A percentile compares a stretch with the other conserved stretches of the same genome.
Conservation (phyloP, 2,888 invertebrate genomes). For the Kuschelorhynchus macadamiae region DNA sequence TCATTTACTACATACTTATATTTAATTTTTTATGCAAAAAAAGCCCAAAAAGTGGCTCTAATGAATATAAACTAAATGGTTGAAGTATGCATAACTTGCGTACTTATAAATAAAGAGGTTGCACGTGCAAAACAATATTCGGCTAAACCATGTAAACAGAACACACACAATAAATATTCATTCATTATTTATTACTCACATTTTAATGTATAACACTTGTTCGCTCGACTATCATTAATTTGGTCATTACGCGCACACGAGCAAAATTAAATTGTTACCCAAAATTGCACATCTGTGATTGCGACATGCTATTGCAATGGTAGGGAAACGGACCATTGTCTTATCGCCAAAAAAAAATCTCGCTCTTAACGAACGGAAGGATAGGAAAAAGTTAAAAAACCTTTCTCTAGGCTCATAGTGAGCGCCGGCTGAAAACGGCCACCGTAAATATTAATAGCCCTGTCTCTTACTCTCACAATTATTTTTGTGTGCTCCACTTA, state of each 20-base stretch:
- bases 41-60: too few relatives aligned
- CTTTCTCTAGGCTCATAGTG: slow-evolving; percentile 38
- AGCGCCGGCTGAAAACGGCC: slow-evolving; percentile 18
- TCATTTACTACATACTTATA: too few relatives aligned
- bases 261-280: slow-evolving; percentile 18
- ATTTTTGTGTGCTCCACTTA: slow-evolving; percentile 68
- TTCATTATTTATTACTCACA: too few relatives aligned
- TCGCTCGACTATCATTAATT: too few relatives aligned
- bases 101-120: too few relatives aligned
- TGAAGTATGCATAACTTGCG: too few relatives aligned
- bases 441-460: slow-evolving; percentile 53
- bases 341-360: slow-evolving; percentile 29
- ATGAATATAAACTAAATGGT: too few relatives aligned
- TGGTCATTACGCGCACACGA: slow-evolving; percentile 13
- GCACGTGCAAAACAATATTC: too few relatives aligned
- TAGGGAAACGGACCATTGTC: slow-evolving; percentile 6
- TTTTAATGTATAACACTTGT: too few relatives aligned
- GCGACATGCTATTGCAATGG: not conserved
- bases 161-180: too few relatives aligned
- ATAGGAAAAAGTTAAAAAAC: slow-evolving; percentile 44
- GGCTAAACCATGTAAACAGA: too few relatives aligned
- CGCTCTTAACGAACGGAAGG: slow-evolving; percentile 17
- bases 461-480: slow-evolving; percentile 64
- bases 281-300: slow-evolving; percentile 9
- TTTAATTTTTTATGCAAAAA: too few relatives aligned